Base-by-base conservation (phyloP, 1,140 invertebrate species). In the Triops longicaudatus region DNA sequence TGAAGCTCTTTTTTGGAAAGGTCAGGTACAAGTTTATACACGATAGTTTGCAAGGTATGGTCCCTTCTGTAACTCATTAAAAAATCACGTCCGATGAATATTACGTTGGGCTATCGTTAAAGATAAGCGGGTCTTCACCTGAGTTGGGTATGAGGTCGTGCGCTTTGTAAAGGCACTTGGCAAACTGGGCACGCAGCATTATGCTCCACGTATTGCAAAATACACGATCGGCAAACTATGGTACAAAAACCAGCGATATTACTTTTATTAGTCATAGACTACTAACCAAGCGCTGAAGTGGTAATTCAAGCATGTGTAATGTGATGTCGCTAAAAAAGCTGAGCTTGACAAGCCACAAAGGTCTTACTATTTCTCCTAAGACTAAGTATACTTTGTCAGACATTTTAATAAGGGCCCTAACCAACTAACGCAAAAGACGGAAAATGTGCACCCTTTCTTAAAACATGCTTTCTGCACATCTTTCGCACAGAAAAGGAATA, bases 1-100 rank as follows among this genome's bases (percentile, higher is more conserved):
- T 91, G 88, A 91, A 97, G 95, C 86, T 98, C 96, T 80, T 89
- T 89, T 85, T 94, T 90, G 83, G 94, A 97, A 0, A 98, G 85
- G 9, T 92, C 93, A 37, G 96, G 96, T 75, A 98, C 95, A 79
- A 98, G 85, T 87, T 98, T 98, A 84, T 98, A 98, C 1, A 98
- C 96, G 82, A 98, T 93, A 81, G 96, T 94, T 86, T 98, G 96
- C 41, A 98, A 86, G 14, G 94, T 93, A 83, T 95, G 94, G 85
- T 98, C 96, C 77, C 91, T 88, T 84, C 94, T 94, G 81, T 73
- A 63, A 63, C 75, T 77, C 27, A 22, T 22, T 3, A 72, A 22
- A 72, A 22, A 22, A 72, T 22, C 26, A 72, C 2, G 26, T 22
- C 9, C 26, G 26, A 72, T 72, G 26, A 72, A 22, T 72, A 72